phyloP scores from a whole-genome alignment of 2,113 vertebrate genomes.

The Formicarius rufipectus region DNA sequence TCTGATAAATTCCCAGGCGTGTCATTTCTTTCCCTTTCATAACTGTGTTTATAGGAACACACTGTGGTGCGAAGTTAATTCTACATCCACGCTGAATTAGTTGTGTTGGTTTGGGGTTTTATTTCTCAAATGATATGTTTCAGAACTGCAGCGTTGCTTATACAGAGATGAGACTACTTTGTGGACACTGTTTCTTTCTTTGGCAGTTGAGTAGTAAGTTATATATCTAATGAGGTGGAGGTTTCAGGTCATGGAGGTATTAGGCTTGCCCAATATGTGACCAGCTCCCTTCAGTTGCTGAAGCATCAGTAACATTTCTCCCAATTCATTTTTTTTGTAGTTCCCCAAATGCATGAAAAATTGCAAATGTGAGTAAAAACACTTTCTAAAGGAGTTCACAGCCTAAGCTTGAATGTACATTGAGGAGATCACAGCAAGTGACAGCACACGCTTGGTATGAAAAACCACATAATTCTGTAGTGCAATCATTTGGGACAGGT shows the following conservation, averaged over 20 bases:
- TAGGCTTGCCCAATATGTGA: not conserved
- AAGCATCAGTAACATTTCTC: not conserved
- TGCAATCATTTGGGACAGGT: not conserved
- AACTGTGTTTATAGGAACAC: not conserved
- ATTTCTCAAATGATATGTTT: not conserved
- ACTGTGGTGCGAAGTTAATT: not conserved
- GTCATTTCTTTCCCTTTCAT: not conserved
- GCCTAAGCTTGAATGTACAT: not conserved
- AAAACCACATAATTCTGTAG: not conserved
- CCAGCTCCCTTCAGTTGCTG: not conserved
- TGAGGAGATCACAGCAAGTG: not conserved
- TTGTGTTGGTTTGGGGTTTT: not conserved
- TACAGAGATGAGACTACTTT: not conserved
- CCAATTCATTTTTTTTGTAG: not conserved
- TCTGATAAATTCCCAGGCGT: not conserved
- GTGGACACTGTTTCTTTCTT: not conserved
- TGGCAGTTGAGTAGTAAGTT: not conserved
- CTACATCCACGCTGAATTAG: not conserved
- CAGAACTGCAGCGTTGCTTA: not conserved
- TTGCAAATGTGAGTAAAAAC: not conserved
- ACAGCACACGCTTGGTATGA: not conserved
- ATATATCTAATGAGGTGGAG: not conserved
- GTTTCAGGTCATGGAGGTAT: not conserved
- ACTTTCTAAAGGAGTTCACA: not conserved
- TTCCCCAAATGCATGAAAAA: not conserved